Evolutionary conservation across 1,140 invertebrate species (phyloP), one percentile per base, ranked within the genome.

Genomic region (Zaprionus taronus): DNA sequence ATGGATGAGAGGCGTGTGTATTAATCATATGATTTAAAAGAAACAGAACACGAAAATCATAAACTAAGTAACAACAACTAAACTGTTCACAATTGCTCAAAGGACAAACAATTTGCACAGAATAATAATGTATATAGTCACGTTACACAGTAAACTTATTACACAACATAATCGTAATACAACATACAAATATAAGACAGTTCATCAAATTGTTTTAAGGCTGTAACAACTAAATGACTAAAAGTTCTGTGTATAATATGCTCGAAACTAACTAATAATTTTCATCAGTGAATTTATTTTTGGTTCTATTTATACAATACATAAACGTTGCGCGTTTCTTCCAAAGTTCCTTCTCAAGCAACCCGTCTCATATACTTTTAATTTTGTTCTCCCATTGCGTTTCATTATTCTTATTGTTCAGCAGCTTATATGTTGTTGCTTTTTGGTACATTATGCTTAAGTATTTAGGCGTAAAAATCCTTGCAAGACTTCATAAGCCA

Each of bases 391-490:
- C 62, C 53, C 11, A 5, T 17, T 22, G 20, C 47, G 20, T 12
- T 51, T 22, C 11, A 14, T 51, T 24, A 51, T 75, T 22, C 26
- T 75, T 78, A 70, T 49, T 60, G 66, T 79, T 82, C 68, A 73
- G 70, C 68, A 79, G 71, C 57, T 70, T 58, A 60, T 60, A 41
- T 62, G 31, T 67, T 63, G 55, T 62, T 68, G 49, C 17, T 91
- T 77, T 89, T 89, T 89, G 81, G 81, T 87, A 80, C 89, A 51
- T 80, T 91, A 57, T 77, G 55, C 74, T 91, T 91, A 90, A 91
- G 86, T 86, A 86, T 77, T 91, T 66, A 80, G 83, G 74, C 83
- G 73, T 62, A 83, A 72, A 55, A 90, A 64, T 80, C 80, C 82
- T 57, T 75, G 74, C 41, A 81, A 64, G 38, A 87, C 41, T 75